phyloP scores from a whole-genome alignment of 1,140 invertebrate genomes.

The Epicauta chinensis region DNA sequence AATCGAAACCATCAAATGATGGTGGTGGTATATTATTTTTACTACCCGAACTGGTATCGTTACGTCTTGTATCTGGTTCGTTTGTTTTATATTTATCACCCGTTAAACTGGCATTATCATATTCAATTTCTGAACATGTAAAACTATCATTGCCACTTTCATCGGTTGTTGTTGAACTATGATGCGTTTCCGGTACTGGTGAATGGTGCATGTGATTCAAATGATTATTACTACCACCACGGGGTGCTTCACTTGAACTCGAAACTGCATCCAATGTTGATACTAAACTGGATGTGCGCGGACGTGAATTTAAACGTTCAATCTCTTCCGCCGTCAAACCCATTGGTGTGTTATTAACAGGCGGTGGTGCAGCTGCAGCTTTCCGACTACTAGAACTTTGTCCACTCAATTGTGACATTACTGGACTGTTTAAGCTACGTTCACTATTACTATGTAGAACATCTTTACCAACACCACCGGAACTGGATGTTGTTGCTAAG shows the following conservation, averaged over 20 bases:
- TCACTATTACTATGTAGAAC: slow-evolving; percentile 82
- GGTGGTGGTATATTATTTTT: slow-evolving; percentile 60
- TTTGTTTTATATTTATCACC: slow-evolving; percentile 76
- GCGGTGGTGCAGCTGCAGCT: slow-evolving; percentile 52
- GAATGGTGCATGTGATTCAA: slow-evolving; percentile 57
- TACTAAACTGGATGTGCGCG: slow-evolving; percentile 79
- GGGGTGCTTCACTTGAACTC: slow-evolving; percentile 78
- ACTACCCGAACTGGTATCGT: slow-evolving; percentile 48
- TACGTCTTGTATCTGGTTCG: slow-evolving; percentile 54
- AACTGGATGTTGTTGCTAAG: slow-evolving; percentile 79
- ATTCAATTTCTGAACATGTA: slow-evolving; percentile 96
- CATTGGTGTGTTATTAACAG: slow-evolving; percentile 57
- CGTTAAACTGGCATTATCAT: slow-evolving; percentile 80
- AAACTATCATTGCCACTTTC: slow-evolving; percentile 96
- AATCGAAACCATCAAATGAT: slow-evolving; percentile 88
- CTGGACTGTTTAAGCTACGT: slow-evolving; percentile 80
- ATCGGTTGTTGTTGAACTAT: slow-evolving; percentile 81
- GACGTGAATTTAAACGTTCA: slow-evolving; percentile 79
- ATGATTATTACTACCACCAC: slow-evolving; percentile 52
- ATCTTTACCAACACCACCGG: slow-evolving; percentile 76
- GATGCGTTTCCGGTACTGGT: slow-evolving; percentile 62
- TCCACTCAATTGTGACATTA: slow-evolving; percentile 81
- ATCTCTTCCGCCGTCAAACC: slow-evolving; percentile 90
- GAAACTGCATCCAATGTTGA: slow-evolving; percentile 90
- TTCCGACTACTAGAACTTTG: slow-evolving; percentile 72